A percentile compares a stretch with the other conserved stretches of the same genome.
These are phyloP conservation scores for Perizoma flavofasciatum DNA, from an alignment of 2,888 invertebrate species.

Conservation along the genomic window DNA sequence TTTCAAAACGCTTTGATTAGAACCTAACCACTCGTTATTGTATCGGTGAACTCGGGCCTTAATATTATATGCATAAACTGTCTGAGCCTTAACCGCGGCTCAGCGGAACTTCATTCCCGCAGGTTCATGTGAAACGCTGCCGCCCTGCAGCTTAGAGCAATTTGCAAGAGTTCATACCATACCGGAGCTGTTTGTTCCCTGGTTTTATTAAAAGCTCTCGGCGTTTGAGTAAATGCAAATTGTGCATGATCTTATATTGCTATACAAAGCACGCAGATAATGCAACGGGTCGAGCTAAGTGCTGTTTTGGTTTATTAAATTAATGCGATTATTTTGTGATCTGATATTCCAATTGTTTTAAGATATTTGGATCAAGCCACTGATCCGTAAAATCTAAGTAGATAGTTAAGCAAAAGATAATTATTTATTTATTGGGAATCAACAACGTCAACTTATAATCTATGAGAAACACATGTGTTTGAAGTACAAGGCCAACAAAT, in stretches of 20 bases:
- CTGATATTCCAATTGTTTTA: no score
- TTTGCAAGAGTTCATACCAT: slow-evolving; percentile 77
- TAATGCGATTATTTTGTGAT: no score
- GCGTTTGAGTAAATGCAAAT: slow-evolving; percentile 64
- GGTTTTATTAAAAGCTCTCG: slow-evolving; percentile 74
- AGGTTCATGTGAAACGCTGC: slow-evolving; percentile 73
- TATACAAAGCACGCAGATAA: slow-evolving; percentile 23
- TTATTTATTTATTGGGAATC: no score
- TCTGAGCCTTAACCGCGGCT: slow-evolving; percentile 60
- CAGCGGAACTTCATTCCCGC: slow-evolving; percentile 68
- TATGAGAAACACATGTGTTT: no score
- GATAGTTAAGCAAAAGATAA: no score
- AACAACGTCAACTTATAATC: no score
- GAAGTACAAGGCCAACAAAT: no score
- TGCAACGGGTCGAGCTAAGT: neutral
- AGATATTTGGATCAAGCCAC: no score
- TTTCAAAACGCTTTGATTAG: no score
- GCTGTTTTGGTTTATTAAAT: slow-evolving; percentile 3
- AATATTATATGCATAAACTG: neutral
- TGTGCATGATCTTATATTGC: slow-evolving; percentile 66
- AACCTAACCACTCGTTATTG: no score
- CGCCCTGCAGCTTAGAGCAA: slow-evolving; percentile 77
- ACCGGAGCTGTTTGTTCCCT: slow-evolving; percentile 66
- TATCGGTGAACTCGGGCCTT: no score
- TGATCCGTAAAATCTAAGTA: no score